Percentiles rank a stretch among this genome's conserved stretches.
phyloP scores from a whole-genome alignment of 2,888 invertebrate species.

The Rhagium mordax region DNA sequence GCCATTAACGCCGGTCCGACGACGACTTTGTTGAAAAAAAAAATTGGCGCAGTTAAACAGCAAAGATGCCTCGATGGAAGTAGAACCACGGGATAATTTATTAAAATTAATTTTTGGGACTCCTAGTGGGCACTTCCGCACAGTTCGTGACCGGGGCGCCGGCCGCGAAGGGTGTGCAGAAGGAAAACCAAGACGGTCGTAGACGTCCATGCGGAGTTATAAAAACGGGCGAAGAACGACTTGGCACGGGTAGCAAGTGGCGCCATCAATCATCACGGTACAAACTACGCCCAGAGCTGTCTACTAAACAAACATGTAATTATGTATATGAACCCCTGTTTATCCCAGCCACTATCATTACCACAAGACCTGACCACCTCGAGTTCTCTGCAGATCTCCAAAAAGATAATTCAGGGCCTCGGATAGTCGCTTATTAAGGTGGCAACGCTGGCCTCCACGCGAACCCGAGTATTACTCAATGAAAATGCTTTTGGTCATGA shows the following conservation, averaged over 20 bases:
- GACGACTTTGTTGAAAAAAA: not conserved
- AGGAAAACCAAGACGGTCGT: not conserved
- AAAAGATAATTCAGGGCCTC: constrained; percentile 49
- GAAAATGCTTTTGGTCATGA: constrained; percentile 1
- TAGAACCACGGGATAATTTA: too few relatives aligned
- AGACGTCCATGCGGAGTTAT: not conserved
- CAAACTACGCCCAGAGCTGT: constrained; percentile 70
- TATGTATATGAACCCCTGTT: constrained; percentile 71
- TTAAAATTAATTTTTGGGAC: too few relatives aligned
- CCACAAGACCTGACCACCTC: constrained; percentile 61
- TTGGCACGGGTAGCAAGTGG: constrained; percentile 64
- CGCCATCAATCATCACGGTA: constrained; percentile 69
- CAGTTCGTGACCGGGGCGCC: not conserved
- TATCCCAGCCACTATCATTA: constrained; percentile 68
- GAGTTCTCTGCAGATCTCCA: constrained; percentile 53
- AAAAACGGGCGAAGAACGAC: constrained; percentile 16
- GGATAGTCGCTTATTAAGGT: constrained; percentile 44
- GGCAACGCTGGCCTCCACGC: constrained; percentile 39
- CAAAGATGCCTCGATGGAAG: too few relatives aligned
- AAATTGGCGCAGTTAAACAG: too few relatives aligned
- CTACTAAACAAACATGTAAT: constrained; percentile 72
- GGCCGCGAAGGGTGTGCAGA: not conserved
- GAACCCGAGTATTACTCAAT: constrained; percentile 32
- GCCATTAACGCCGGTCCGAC: not conserved
- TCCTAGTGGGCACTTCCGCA: not conserved